These are phyloP conservation scores for Toxotes chatareus DNA, from an alignment of 2,113 vertebrate genomes.

Conservation along the genomic window DNA sequence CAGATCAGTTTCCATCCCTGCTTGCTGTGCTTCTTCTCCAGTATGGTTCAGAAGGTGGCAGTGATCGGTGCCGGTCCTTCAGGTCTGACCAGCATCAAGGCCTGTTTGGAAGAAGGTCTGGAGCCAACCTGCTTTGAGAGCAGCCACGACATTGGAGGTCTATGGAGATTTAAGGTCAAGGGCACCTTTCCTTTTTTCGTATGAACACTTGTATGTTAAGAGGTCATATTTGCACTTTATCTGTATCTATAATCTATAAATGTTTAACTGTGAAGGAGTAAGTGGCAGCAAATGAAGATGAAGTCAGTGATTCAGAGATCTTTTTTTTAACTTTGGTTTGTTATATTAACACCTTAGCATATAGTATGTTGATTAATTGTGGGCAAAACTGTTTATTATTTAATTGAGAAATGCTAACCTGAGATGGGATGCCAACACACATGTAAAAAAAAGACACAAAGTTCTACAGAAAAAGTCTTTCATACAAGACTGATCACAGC, in stretches of 20 bases:
- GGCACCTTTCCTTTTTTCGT: no score
- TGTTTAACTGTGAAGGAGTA: not conserved
- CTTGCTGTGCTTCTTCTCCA: not conserved
- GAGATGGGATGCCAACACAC: not conserved
- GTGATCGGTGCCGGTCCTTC: conserved; percentile 85
- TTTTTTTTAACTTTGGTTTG: not conserved
- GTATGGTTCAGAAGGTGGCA: conserved; percentile 73
- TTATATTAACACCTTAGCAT: not conserved
- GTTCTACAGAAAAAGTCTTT: not conserved
- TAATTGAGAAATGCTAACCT: not conserved
- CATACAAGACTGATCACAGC: no score
- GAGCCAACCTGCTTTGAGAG: conserved; percentile 89
- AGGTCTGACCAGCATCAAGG: conserved; percentile 85
- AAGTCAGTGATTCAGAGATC: no score
- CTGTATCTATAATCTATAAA: no score
- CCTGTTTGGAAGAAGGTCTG: conserved; percentile 87
- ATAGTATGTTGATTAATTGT: not conserved
- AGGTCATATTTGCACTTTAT: not conserved
- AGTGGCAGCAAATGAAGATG: not conserved
- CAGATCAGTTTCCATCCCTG: not conserved
- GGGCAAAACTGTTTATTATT: not conserved
- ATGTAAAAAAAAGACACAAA: not conserved
- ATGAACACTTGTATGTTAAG: not conserved
- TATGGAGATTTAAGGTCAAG: conserved; percentile 86
- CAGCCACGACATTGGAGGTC: conserved; percentile 85